A percentile compares a stretch with the other conserved stretches of the same genome.
Evolutionary conservation across 1,140 invertebrate genomes (phyloP).

Genomic region (Trichomalopsis sarcophagae): DNA sequence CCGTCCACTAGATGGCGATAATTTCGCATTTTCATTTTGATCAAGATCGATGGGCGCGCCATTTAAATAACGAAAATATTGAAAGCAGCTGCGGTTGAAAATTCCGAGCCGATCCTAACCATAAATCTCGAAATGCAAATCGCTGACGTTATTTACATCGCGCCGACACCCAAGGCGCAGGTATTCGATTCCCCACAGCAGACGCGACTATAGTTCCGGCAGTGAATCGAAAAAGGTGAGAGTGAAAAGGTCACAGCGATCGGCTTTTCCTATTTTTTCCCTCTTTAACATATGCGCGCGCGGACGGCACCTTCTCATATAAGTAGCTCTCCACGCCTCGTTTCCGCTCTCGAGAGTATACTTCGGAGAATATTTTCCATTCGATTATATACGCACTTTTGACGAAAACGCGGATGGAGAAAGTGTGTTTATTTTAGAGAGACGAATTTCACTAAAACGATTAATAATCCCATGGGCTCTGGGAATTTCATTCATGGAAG

Average conservation of each 20-base stretch:
- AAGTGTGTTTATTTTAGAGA: not conserved
- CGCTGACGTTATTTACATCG: not conserved
- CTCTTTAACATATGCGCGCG: not conserved
- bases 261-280: not conserved
- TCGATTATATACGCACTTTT: not conserved
- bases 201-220: too few relatives aligned
- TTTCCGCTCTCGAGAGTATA: not conserved
- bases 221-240: not conserved
- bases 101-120: not conserved
- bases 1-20: too few relatives aligned
- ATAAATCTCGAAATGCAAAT: not conserved
- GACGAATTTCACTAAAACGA: not conserved
- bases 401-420: not conserved
- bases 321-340: not conserved
- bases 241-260: not conserved
- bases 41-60: too few relatives aligned
- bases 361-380: not conserved
- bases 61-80: conserved; percentile 2
- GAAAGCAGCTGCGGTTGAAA: not conserved
- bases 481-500: not conserved
- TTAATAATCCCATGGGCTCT: not conserved
- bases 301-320: not conserved
- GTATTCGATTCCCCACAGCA: too few relatives aligned
- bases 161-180: too few relatives aligned
- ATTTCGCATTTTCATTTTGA: too few relatives aligned